Evolutionary conservation across 2,888 invertebrate species (phyloP), one percentile per base, ranked within the genome.

Genomic region (Stramonita haemastoma): DNA sequence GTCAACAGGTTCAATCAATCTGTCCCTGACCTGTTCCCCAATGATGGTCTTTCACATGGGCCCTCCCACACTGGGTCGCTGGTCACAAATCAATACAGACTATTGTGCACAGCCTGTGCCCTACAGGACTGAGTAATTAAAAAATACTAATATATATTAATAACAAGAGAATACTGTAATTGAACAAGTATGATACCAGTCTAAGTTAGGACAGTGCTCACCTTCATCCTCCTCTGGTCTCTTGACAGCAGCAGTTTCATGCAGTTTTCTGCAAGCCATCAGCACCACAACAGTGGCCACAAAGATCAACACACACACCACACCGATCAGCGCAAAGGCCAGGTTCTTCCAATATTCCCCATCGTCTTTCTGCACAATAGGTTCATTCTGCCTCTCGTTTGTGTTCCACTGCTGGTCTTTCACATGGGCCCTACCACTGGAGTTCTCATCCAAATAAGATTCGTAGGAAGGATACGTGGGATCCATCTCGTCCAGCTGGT

Each of bases 281-380:
- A 94, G 90, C 26, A 94, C 92, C 13, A 93, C 90, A 0, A 93
- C 84, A 8, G 93, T 93, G 0, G 93, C 93, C 34, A 93, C 90
- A 34, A 94, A 90, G 46, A 93, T 93, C 57, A 94, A 90, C 60
- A 93, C 91, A 92, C 94, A 93, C 32, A 94, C 90, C 8, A 94
- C 92, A 1, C 93, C 94, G 86, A 94, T 94, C 86, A 94, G 90
- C 26, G 93, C 93, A 91, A 93, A 93, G 0, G 94, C 93, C 56
- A 94, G 90, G 34, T 92, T 92, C 84, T 92, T 92, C 94, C 94
- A 94, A 73, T 94, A 92, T 56, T 91, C 88, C 77, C 92, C 91
- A 70, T 93, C 93, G 17, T 93, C 93, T 60, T 93, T 92, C 19
- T 93, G 89, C n/a, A 91, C 90, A 5, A 89, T 89, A 2, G 90